A percentile compares a stretch with the other conserved stretches of the same genome.
These are phyloP conservation scores for Rhopalosiphum nymphaeae DNA, from an alignment of 2,888 invertebrate genomes.

Conservation along the genomic window DNA sequence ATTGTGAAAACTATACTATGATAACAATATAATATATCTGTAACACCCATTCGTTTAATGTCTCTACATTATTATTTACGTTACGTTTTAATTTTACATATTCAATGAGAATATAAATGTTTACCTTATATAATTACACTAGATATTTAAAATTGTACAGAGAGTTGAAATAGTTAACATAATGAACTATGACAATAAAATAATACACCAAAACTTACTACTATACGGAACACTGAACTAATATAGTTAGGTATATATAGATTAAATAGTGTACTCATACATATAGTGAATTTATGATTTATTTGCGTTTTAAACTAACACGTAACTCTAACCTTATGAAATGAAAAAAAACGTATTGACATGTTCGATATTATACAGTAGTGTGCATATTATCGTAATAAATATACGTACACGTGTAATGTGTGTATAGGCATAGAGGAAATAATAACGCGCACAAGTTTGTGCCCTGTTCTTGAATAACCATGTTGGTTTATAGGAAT, in stretches of 20 bases:
- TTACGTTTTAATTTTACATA: conserved; percentile 4
- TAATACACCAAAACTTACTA: not conserved
- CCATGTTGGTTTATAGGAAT: not conserved
- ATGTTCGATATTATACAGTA: not conserved
- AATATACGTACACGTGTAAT: not conserved
- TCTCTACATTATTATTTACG: not conserved
- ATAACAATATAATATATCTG: not conserved
- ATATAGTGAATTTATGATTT: not conserved
- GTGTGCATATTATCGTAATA: not conserved
- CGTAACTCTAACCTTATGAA: not conserved
- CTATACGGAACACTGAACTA: not conserved
- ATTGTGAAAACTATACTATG: not conserved
- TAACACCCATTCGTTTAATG: not conserved
- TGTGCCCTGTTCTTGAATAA: not conserved
- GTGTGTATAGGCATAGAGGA: not conserved
- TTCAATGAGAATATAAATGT: not conserved
- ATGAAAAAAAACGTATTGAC: not conserved
- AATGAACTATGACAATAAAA: not conserved
- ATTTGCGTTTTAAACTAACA: not conserved
- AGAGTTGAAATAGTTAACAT: not conserved
- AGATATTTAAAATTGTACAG: not conserved
- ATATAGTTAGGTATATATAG: not conserved
- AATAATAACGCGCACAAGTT: not conserved
- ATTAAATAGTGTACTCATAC: not conserved
- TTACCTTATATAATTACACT: not conserved